Percentiles rank a stretch among this genome's conserved stretches.
Evolutionary conservation across 2,113 vertebrate species (phyloP).

Genomic region (Taxidea taxus): DNA sequence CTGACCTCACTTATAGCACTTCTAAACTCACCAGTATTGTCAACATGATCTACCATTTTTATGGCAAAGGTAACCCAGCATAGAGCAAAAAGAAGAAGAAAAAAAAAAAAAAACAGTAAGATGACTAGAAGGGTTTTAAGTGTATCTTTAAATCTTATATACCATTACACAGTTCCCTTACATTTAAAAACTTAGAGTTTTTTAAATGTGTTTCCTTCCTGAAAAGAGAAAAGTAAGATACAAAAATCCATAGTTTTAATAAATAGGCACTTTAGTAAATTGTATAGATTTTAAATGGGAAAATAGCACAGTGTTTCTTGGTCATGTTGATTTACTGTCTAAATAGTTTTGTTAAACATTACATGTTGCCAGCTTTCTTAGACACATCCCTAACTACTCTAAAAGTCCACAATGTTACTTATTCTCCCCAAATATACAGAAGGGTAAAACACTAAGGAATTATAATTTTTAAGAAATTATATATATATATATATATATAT

Average conservation of each 20-base stretch:
- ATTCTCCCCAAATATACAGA: not conserved
- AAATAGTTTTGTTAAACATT: not conserved
- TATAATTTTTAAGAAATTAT: not conserved
- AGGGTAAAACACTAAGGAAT: too few relatives aligned
- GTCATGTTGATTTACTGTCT: not conserved
- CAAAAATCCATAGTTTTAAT: not conserved
- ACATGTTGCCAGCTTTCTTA: not conserved
- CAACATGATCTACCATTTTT: not conserved
- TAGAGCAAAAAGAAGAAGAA: not conserved
- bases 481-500: not conserved
- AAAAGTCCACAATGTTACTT: not conserved
- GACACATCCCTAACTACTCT: not conserved
- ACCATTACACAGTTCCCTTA: not conserved
- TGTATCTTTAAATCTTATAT: not conserved
- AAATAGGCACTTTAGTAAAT: not conserved
- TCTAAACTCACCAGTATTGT: not conserved
- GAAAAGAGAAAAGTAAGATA: not conserved
- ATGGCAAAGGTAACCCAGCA: not conserved
- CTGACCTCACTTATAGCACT: not conserved
- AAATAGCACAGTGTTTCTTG: not conserved
- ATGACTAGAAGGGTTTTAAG: not conserved
- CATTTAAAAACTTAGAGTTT: not conserved
- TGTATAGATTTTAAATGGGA: not conserved
- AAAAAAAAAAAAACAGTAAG: fast-evolving
- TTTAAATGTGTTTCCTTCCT: not conserved